These are phyloP conservation scores for Psilanteris sp. DNA, from an alignment of 1,140 invertebrate genomes.

Conservation along the genomic window DNA sequence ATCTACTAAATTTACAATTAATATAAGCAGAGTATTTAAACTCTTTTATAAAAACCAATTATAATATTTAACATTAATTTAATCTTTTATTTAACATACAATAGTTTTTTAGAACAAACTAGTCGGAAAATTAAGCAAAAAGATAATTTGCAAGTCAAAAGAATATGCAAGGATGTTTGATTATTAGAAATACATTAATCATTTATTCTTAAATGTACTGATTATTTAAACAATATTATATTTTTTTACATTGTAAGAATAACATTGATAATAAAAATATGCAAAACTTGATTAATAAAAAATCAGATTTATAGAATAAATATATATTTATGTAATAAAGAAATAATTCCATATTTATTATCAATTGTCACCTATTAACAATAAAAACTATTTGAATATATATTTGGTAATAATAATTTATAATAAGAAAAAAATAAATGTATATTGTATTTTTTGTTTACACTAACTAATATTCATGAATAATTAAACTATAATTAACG, in stretches of 20 bases:
- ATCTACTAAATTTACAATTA: slow-evolving; percentile 4
- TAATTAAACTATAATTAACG: too few relatives aligned
- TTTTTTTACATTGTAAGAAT: slow-evolving; percentile 6
- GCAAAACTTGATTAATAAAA: slow-evolving; percentile 1
- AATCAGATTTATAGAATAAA: not conserved
- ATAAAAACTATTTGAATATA: too few relatives aligned
- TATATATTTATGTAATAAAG: too few relatives aligned
- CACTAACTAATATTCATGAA: too few relatives aligned
- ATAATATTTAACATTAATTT: slow-evolving; percentile 43
- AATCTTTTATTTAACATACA: slow-evolving; percentile 52
- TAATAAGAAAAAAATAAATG: too few relatives aligned
- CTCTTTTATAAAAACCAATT: slow-evolving; percentile 14
- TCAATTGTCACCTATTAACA: too few relatives aligned
- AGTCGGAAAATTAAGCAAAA: slow-evolving; percentile 34
- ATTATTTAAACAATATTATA: slow-evolving; percentile 33
- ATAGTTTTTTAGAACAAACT: slow-evolving; percentile 42
- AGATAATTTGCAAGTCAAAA: slow-evolving; percentile 45
- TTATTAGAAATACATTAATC: slow-evolving; percentile 24
- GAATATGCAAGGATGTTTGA: slow-evolving; percentile 32
- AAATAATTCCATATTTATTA: too few relatives aligned
- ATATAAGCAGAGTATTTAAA: slow-evolving; percentile 3
- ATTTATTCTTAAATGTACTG: slow-evolving; percentile 32
- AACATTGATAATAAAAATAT: slow-evolving; percentile 33
- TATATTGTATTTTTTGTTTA: too few relatives aligned
- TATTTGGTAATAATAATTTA: too few relatives aligned